Evolutionary conservation across 2,113 vertebrate species (phyloP).

Genomic region (Leiothrix lutea): DNA sequence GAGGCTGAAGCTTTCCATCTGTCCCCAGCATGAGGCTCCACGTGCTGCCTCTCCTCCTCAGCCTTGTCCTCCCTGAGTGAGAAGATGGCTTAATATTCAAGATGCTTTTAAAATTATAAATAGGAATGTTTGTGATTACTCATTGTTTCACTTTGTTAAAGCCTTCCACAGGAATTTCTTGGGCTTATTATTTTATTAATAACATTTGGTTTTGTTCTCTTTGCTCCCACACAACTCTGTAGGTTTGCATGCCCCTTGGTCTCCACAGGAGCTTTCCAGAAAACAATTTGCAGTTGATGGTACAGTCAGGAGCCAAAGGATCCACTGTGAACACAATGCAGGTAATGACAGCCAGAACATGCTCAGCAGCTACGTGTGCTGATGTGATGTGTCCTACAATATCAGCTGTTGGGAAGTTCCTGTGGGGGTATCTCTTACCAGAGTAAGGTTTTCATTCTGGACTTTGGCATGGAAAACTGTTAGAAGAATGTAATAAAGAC

Average conservation of each 20-base stretch:
- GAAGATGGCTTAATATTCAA: not conserved
- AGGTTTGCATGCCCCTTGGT: constrained; percentile 95
- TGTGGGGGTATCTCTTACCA: not conserved
- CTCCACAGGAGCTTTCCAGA: constrained; percentile 92
- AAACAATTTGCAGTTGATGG: constrained; percentile 98
- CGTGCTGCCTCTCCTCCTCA: not conserved
- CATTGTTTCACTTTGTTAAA: not conserved
- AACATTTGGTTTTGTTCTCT: not conserved
- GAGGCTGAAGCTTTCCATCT: not conserved
- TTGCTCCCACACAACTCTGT: not conserved
- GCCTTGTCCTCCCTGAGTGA: not conserved
- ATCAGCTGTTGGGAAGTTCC: not conserved
- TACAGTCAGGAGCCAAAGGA: constrained; percentile 96
- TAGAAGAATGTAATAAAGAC: not conserved
- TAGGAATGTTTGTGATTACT: not conserved
- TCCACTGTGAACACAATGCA: constrained; percentile 99
- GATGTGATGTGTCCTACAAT: not conserved
- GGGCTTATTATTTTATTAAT: not conserved
- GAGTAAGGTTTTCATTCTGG: not conserved
- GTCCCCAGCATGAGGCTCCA: not conserved
- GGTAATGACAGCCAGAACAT: constrained; percentile 51
- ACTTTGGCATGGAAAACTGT: not conserved
- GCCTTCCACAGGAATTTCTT: not conserved
- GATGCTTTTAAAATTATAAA: not conserved
- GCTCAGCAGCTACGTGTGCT: not conserved